Evolutionary conservation across 2,797 vertebrate species (phyloP).

Genomic region (Helarctos malayanus): DNA sequence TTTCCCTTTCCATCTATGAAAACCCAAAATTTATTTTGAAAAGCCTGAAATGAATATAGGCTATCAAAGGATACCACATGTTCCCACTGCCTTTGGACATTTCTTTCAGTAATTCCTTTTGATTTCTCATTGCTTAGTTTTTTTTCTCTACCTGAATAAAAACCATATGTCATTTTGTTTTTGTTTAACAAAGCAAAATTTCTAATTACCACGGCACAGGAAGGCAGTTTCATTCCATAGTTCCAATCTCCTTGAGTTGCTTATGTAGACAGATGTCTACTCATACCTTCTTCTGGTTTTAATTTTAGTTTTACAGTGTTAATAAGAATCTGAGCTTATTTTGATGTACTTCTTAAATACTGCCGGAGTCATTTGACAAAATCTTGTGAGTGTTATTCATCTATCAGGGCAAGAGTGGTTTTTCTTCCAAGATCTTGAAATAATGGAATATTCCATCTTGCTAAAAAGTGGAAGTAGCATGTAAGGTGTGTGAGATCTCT

Average conservation of each 20-base stretch:
- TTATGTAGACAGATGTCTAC: not conserved
- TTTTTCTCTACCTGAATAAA: not conserved
- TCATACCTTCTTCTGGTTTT: not conserved
- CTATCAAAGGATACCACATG: not conserved
- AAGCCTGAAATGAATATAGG: not conserved
- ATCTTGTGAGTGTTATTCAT: not conserved
- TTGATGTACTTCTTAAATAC: not conserved
- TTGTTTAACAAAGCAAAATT: not conserved
- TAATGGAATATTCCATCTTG: not conserved
- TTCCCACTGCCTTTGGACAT: not conserved
- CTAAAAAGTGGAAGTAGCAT: not conserved
- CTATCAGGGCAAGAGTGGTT: not conserved
- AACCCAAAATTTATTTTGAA: constrained; percentile 6
- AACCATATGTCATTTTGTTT: not conserved
- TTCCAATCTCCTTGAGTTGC: not conserved
- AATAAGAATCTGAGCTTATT: not conserved
- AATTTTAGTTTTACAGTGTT: not conserved
- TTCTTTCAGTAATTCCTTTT: not conserved
- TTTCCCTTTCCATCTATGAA: not conserved
- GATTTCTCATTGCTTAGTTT: not conserved
- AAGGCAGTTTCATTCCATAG: not conserved
- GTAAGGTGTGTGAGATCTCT: not conserved
- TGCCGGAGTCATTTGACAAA: not conserved
- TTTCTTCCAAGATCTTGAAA: not conserved
- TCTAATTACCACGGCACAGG: not conserved